These are phyloP conservation scores for Cantharis rufa DNA, from an alignment of 2,888 invertebrate species.

Conservation along the genomic window DNA sequence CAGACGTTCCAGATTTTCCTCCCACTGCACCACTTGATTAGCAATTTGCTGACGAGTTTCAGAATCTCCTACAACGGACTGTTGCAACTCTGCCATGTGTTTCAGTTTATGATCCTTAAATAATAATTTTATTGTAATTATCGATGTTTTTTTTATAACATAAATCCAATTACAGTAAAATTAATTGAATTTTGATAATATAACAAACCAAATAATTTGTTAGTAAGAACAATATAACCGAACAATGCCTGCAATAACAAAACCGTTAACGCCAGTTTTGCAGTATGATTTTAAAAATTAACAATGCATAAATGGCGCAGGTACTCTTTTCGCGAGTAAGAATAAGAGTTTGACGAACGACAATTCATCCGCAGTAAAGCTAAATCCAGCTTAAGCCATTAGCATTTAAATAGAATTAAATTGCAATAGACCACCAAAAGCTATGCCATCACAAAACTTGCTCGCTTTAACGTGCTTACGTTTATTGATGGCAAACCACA, in stretches of 20 bases:
- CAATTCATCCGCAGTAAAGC: background rate
- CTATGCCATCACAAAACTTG: background rate
- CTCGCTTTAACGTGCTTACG: background rate
- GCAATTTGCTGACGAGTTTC: constrained; percentile 90
- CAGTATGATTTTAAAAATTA: background rate
- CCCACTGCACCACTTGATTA: constrained; percentile 94
- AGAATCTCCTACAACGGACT: constrained; percentile 93
- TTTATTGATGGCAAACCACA: background rate
- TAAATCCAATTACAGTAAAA: background rate
- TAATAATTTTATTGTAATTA: background rate
- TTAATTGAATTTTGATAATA: background rate
- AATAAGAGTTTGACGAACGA: background rate
- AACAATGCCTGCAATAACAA: background rate
- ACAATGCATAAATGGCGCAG: too few species aligned
- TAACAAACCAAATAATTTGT: background rate
- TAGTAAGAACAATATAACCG: background rate
- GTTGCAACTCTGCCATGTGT: constrained; percentile 98
- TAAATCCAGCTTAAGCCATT: background rate
- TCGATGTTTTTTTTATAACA: background rate
- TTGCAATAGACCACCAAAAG: background rate
- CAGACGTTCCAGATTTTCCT: constrained; percentile 92
- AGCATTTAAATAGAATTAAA: background rate
- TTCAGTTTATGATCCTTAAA: constrained; percentile 92
- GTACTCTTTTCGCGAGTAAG: background rate
- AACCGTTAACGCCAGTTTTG: background rate